These are phyloP conservation scores for Stichodactyla mertensii DNA, from an alignment of 64 coral and sea anemone genomes.

Conservation along the genomic window DNA sequence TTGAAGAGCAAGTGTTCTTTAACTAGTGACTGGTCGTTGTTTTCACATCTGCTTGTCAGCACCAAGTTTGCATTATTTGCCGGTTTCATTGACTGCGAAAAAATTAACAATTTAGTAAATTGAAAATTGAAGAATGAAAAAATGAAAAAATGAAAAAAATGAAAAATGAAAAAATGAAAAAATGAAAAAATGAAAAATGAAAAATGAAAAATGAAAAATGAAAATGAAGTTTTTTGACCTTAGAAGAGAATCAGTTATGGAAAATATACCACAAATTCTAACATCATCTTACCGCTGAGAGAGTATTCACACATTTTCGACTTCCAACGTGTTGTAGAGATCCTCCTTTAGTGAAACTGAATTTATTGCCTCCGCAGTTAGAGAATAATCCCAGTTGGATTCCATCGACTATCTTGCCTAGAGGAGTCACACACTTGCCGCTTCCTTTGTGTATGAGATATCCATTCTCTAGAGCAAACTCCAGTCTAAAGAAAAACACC, in stretches of 20 bases:
- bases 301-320: slow-evolving; percentile 80
- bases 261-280: background rate
- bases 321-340: slow-evolving; percentile 87
- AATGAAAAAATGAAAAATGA: too few relatives aligned
- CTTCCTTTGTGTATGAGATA: slow-evolving; percentile 66
- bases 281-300: slow-evolving; percentile 55
- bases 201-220: background rate
- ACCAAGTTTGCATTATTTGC: slow-evolving; percentile 36
- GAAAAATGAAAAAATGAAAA: too few relatives aligned
- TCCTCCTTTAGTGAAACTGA: slow-evolving; percentile 87
- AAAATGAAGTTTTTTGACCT: background rate
- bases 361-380: slow-evolving; percentile 76
- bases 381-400: slow-evolving; percentile 66
- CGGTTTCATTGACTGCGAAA: slow-evolving; percentile 43
- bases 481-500: slow-evolving; percentile 37
- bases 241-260: too few relatives aligned
- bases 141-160: too few relatives aligned
- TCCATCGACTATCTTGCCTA: slow-evolving; percentile 48
- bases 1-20: slow-evolving; percentile 52
- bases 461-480: slow-evolving; percentile 69
- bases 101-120: background rate
- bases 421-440: slow-evolving; percentile 61
- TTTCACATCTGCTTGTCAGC: slow-evolving; percentile 56
- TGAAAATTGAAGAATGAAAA: too few relatives aligned
- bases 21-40: slow-evolving; percentile 26